A percentile compares a stretch with the other conserved stretches of the same genome.
Conservation (phyloP, 2,113 vertebrate genomes). For the Sinocyclocheilus rhinocerous region DNA sequence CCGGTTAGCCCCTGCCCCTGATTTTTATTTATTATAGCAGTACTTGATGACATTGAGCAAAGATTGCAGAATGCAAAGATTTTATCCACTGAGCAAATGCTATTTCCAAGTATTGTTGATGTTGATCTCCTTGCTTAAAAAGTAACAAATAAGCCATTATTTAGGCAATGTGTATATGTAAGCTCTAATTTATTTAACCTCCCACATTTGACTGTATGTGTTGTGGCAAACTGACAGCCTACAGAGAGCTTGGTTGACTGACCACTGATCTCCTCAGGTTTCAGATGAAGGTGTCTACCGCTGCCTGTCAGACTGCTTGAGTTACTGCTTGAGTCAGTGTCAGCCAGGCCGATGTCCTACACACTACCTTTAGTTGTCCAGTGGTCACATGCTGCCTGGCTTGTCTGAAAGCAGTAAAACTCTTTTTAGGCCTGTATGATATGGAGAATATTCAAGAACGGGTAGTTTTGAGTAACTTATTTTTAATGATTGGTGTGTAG, state of each 20-base stretch:
- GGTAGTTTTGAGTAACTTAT: neutral
- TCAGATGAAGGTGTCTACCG: slow-evolving; percentile 59
- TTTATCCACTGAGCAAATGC: neutral
- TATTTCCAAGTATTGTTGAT: neutral
- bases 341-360: slow-evolving; percentile 18
- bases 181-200: neutral
- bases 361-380: slow-evolving; percentile 27
- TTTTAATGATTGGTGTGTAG: neutral
- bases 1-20: neutral
- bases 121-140: neutral
- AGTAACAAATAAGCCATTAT: neutral
- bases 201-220: slow-evolving; percentile 17
- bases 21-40: neutral
- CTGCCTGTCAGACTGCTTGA: slow-evolving; percentile 63
- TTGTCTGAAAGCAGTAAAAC: neutral
- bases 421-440: neutral
- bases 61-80: neutral
- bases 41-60: neutral
- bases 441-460: neutral
- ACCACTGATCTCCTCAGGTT: slow-evolving; percentile 70
- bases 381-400: slow-evolving; percentile 2
- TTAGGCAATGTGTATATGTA: neutral
- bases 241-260: slow-evolving; percentile 54
- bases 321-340: slow-evolving; percentile 63
- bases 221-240: slow-evolving; percentile 54